Percentiles rank a stretch among this genome's conserved stretches.
Evolutionary conservation across 2,888 invertebrate species (phyloP).

Genomic region (Prosapia bicincta): DNA sequence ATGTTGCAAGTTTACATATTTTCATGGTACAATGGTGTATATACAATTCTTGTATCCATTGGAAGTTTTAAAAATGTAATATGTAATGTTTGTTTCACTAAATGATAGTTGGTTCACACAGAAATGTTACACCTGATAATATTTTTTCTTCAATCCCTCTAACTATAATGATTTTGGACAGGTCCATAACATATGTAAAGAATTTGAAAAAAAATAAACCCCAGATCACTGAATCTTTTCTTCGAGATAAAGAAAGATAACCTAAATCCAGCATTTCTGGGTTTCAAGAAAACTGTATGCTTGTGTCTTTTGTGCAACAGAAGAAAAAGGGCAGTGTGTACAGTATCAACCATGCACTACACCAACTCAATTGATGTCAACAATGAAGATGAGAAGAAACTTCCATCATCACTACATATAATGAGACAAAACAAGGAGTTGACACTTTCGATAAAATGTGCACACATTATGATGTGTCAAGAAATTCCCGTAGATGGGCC

Average conservation of each 20-base stretch:
- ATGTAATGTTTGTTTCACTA: no score
- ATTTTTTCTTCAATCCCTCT: neutral
- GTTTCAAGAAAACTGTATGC: conserved; percentile 7
- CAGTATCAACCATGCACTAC: conserved; percentile 16
- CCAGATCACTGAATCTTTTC: neutral
- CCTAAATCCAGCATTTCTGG: conserved; percentile 3
- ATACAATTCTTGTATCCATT: no score
- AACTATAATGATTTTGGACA: neutral
- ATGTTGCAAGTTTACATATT: no score
- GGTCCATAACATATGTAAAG: no score
- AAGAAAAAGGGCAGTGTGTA: no score
- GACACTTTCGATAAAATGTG: conserved; percentile 19
- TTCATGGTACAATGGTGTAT: no score
- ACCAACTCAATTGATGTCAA: neutral
- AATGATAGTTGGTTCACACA: neutral
- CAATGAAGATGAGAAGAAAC: conserved; percentile 6
- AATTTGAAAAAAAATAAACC: neutral
- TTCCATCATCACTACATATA: conserved; percentile 15
- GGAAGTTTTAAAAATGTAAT: no score
- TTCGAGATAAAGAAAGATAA: neutral
- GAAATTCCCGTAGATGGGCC: conserved; percentile 11
- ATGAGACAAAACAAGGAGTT: conserved; percentile 17
- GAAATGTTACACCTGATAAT: conserved; percentile 17
- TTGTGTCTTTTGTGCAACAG: conserved; percentile 18
- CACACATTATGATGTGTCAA: conserved; percentile 4